Percentiles rank a stretch among this genome's conserved stretches.
These are phyloP conservation scores for Ginglymostoma cirratum DNA, from an alignment of 2,113 vertebrate species.

Conservation along the genomic window DNA sequence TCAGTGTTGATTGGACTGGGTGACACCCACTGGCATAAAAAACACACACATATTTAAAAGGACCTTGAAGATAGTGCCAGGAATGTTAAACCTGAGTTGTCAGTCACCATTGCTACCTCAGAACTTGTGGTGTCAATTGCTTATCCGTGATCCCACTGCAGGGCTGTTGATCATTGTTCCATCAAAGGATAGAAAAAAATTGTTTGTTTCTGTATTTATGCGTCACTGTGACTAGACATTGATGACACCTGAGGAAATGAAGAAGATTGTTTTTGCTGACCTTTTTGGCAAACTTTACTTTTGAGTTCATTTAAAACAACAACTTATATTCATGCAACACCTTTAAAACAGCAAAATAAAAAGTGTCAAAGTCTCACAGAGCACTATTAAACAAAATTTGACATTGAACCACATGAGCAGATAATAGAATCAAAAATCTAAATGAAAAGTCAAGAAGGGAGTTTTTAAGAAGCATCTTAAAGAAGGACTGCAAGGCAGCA, in stretches of 20 bases:
- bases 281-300: not conserved
- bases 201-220: not conserved
- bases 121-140: no score
- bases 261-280: not conserved
- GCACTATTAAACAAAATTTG: not conserved
- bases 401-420: not conserved
- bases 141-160: not conserved
- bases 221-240: not conserved
- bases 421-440: not conserved
- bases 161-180: not conserved
- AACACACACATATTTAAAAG: no score
- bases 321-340: not conserved
- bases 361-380: no score
- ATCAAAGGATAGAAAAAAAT: not conserved
- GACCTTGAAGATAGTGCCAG: no score
- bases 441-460: not conserved
- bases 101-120: no score
- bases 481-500: not conserved
- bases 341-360: no score
- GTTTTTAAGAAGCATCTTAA: not conserved
- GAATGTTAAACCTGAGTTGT: no score
- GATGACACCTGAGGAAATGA: not conserved
- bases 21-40: no score
- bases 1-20: no score
- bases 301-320: not conserved